phyloP scores from a whole-genome alignment of 2,797 vertebrate species.

The Centropyge bicolor region DNA sequence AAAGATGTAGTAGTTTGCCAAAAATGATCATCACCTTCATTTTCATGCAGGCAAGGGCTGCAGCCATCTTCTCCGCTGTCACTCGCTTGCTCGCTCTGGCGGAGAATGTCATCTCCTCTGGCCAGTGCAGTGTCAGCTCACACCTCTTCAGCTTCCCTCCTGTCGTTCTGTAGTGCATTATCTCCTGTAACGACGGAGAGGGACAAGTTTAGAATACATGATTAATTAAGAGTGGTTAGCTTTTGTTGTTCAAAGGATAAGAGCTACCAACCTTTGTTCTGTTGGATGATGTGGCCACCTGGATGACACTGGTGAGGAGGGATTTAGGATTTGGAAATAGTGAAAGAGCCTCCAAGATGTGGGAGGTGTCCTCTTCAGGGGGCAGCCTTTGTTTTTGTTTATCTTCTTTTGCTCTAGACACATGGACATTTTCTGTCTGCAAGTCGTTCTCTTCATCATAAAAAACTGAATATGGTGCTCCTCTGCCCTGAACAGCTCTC shows the following conservation, averaged over 20 bases:
- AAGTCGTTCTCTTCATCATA: constrained; percentile 79
- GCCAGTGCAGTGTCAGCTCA: constrained; percentile 91
- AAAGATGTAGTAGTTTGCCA: fast-evolving
- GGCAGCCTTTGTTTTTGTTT: constrained; percentile 63
- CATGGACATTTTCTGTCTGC: constrained; percentile 57
- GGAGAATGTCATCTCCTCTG: constrained; percentile 91
- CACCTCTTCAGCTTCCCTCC: constrained; percentile 91
- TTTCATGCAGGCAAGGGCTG: constrained; percentile 93
- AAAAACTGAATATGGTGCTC: constrained; percentile 15
- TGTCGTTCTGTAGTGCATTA: constrained; percentile 86
- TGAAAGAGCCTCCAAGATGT: constrained; percentile 86
- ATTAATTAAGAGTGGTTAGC: fast-evolving
- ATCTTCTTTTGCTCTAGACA: constrained; percentile 68
- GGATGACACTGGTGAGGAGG: constrained; percentile 89
- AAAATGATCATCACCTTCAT: constrained; percentile 86
- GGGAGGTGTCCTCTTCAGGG: constrained; percentile 63
- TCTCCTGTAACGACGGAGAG: constrained; percentile 78
- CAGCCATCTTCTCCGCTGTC: constrained; percentile 90
- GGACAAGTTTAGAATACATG: background rate
- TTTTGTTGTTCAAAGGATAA: background rate
- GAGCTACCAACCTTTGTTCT: constrained; percentile 84
- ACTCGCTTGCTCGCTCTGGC: constrained; percentile 86
- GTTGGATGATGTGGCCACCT: constrained; percentile 89
- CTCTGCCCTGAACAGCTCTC: constrained; percentile 68
- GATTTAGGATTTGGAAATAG: constrained; percentile 92